Base-by-base conservation (phyloP, 1,140 invertebrate genomes). In the Schlechtendalia chinensis region DNA sequence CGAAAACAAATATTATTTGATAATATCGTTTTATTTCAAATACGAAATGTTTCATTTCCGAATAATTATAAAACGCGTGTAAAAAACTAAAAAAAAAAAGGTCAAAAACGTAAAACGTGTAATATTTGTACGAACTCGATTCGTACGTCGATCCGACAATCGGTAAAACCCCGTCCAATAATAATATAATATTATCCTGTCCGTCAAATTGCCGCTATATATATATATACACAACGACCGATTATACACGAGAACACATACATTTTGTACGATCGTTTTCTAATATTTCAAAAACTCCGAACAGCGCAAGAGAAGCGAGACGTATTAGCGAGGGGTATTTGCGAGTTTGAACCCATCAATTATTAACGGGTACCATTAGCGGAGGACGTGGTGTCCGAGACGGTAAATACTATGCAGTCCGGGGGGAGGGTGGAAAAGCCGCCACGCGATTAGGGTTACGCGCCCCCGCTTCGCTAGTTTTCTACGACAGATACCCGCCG, bases 341-440 rank as follows among this genome's bases (percentile, higher is more conserved):
- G 39, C n/a, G 58, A 79, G 47, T 79, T 79, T 59, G 63, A 79
- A 63, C 58, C 24, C 45, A 61, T 79, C 56, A 79, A 79, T 63
- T 79, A 79, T 61, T 79, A 79, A 63, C 58, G 27, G 75, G 17
- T 79, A 79, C 56, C 56, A 79, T 61, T 77, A 79, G 39, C 32
- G 69, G 27, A 72, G 69, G 27, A 72, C 69, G 69, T 54, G 69
- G 69, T 72, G 75, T 63, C 32, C 32, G 39, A 47, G 22, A 63
- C 58, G 58, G 58, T 63, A 79, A 79, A 79, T 79, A 79, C 5
- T 10, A 24, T 8, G 16, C 29, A 39, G 32, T n/a, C n/a, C n/a
- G 22, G 24, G 67, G 24, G 16, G 29, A 71, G 67, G 17, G 24
- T 53, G 22, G 67, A n/a, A n/a, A n/a, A n/a, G n/a, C n/a, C n/a